Percentiles rank a stretch among this genome's conserved stretches.
Evolutionary conservation across 2,888 invertebrate genomes (phyloP).

Genomic region (Spisula subtruncata): DNA sequence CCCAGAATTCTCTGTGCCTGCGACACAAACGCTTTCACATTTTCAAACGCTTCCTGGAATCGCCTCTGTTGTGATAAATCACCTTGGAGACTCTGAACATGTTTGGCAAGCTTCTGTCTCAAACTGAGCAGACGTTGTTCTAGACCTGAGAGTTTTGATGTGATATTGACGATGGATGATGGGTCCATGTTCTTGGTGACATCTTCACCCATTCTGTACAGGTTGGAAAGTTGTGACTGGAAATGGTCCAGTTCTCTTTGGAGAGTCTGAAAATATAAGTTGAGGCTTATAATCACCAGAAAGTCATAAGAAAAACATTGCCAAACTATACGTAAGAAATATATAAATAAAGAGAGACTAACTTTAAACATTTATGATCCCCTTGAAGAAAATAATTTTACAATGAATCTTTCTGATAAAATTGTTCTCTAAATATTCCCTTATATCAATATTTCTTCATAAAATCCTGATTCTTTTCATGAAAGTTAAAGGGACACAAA

Average conservation of each 20-base stretch:
- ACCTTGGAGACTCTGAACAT: constrained; percentile 77
- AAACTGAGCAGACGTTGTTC: constrained; percentile 82
- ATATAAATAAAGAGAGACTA: no score
- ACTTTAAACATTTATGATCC: no score
- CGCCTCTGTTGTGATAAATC: constrained; percentile 78
- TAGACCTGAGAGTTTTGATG: constrained; percentile 81
- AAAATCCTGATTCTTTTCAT: no score
- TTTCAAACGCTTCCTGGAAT: constrained; percentile 81
- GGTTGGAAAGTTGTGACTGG: constrained; percentile 80
- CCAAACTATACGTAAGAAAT: no score
- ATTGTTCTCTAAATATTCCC: no score
- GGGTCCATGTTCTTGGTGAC: constrained; percentile 84
- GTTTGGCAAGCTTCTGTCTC: constrained; percentile 80
- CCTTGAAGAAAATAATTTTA: no score
- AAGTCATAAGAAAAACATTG: background rate
- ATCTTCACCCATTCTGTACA: constrained; percentile 88
- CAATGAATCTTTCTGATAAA: no score
- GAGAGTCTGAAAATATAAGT: constrained; percentile 78
- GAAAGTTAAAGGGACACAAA: no score
- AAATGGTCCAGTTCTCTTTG: constrained; percentile 81
- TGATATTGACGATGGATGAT: constrained; percentile 81
- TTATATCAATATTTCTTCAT: no score
- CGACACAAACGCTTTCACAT: constrained; percentile 80
- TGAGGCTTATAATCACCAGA: background rate
- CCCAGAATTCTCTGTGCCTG: constrained; percentile 77